Evolutionary conservation across 2,888 invertebrate species (phyloP), one percentile per base, ranked within the genome.

Genomic region (Patella depressa): DNA sequence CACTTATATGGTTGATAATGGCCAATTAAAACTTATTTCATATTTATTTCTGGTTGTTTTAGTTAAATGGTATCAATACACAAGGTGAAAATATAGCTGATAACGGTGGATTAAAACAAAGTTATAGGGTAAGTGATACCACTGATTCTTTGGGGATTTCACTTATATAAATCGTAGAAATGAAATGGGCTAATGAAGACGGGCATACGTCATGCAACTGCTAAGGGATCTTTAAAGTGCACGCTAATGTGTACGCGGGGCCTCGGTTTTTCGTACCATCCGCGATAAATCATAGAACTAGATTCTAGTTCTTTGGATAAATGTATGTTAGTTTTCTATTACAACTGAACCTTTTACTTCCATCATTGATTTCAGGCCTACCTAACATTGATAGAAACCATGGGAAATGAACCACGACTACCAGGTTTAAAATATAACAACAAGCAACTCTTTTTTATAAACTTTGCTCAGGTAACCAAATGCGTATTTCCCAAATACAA

Each of bases 81-180:
- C 96, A 97, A 92, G 97, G 97, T 19, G 98, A 98, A 91, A 98
- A 98, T 90, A 98, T 98, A 79, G 98, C 98, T 0, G 98, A 98
- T 90, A 98, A 97, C 89, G 97, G 97, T 2, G 98, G 97, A 1
- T 94, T 97, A 80, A 97, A 97, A 90, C 96, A 96, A 90, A 95
- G 97, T 0, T 98, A 97, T 91, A 93, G 94, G 80, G 96, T 96
- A 93, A 92, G 92, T 81, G 19, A n/a, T 70, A n/a, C 19, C 29
- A 7, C 45, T 45, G 0, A 45, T 45, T 9, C 45, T 7, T 45
- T 45, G 45, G 7, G 45, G 45, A 45, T 45, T 45, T 9, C 45
- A 45, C 45, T 45, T 45, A 7, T 0, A 45, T 45, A 45, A 45
- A 45, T 45, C 34, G 7, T 4, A 5, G 5, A 29, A 29, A 29